Percentiles rank a stretch among this genome's conserved stretches.
These are phyloP conservation scores for Caerostris extrusa DNA, from an alignment of 1,140 invertebrate genomes.

Conservation along the genomic window DNA sequence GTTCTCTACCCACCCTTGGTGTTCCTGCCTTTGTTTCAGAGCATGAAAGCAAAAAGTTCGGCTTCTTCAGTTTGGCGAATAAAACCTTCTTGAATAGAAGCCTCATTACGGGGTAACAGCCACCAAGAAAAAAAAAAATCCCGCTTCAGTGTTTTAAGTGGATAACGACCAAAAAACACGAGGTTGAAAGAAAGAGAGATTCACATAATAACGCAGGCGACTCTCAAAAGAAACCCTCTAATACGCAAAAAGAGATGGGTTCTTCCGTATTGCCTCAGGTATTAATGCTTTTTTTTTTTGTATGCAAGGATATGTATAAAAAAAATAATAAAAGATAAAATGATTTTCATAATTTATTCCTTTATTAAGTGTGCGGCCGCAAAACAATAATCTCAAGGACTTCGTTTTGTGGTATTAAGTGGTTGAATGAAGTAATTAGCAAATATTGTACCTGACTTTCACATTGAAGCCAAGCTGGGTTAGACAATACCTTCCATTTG, in stretches of 20 bases:
- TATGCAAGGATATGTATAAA: neutral
- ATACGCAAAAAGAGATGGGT: neutral
- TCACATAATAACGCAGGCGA: slow-evolving; percentile 49
- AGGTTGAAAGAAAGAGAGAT: slow-evolving; percentile 38
- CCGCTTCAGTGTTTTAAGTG: slow-evolving; percentile 62
- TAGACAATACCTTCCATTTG: slow-evolving; percentile 35
- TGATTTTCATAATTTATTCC: slow-evolving; percentile 52
- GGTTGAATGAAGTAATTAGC: slow-evolving; percentile 46
- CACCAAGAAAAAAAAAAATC: slow-evolving; percentile 32
- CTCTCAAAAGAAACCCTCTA: slow-evolving; percentile 16
- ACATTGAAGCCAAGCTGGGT: neutral
- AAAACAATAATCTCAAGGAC: slow-evolving; percentile 45
- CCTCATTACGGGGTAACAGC: slow-evolving; percentile 65
- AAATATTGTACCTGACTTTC: slow-evolving; percentile 10
- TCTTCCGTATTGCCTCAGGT: slow-evolving; percentile 43
- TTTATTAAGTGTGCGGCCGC: neutral
- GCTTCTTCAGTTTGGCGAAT: slow-evolving; percentile 49
- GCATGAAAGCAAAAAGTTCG: slow-evolving; percentile 33
- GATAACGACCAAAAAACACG: slow-evolving; percentile 71
- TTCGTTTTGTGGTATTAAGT: slow-evolving; percentile 4
- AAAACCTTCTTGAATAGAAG: slow-evolving; percentile 60
- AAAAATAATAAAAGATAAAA: neutral
- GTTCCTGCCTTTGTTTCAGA: slow-evolving; percentile 55
- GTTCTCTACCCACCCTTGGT: slow-evolving; percentile 26
- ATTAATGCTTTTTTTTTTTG: slow-evolving; percentile 34